These are phyloP conservation scores for Xiphophorus couchianus DNA, from an alignment of 2,113 vertebrate species.

Conservation along the genomic window DNA sequence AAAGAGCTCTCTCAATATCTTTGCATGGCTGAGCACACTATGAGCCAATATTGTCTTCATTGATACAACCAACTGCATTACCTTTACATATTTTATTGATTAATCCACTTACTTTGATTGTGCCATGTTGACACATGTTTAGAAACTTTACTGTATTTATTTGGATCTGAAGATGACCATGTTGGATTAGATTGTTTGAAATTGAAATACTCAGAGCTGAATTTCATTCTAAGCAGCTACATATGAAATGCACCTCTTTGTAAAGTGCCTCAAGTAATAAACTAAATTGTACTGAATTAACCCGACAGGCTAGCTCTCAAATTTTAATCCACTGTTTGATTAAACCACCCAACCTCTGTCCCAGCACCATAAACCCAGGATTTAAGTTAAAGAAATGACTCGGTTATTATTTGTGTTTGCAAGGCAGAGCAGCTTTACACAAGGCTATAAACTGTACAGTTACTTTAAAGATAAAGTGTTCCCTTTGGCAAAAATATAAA, in stretches of 20 bases:
- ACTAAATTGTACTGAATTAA: too few relatives aligned
- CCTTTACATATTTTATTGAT: background rate
- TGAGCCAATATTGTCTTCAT: too few relatives aligned
- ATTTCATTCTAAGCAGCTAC: background rate
- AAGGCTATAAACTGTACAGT: background rate
- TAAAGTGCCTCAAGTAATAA: background rate
- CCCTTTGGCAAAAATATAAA: conserved; percentile 7
- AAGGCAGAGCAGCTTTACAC: background rate
- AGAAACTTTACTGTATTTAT: background rate
- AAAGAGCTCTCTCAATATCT: background rate
- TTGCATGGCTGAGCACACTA: background rate
- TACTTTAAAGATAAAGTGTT: background rate
- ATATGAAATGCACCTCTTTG: background rate
- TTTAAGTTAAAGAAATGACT: background rate
- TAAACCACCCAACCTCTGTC: too few relatives aligned
- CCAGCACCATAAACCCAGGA: background rate
- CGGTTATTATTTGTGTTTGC: background rate
- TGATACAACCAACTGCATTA: too few relatives aligned
- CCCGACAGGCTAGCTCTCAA: too few relatives aligned
- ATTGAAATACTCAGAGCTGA: background rate
- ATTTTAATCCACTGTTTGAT: too few relatives aligned
- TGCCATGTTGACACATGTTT: background rate
- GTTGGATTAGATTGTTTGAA: background rate
- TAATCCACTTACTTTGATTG: background rate
- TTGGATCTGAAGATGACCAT: background rate